These are phyloP conservation scores for Fragum fragum DNA, from an alignment of 2,888 invertebrate species.

Conservation along the genomic window DNA sequence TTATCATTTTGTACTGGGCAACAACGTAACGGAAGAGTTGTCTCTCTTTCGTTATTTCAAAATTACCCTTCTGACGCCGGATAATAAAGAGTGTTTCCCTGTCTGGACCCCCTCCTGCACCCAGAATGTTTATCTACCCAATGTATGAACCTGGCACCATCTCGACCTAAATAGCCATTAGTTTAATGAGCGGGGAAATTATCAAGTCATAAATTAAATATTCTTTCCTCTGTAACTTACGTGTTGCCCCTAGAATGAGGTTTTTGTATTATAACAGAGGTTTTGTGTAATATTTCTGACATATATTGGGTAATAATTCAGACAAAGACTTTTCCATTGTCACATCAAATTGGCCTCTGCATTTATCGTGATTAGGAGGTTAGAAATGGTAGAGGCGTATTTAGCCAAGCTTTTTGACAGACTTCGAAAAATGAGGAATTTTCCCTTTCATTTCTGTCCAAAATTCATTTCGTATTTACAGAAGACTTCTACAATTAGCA, in stretches of 20 bases:
- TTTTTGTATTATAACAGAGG: background rate
- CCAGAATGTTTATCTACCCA: slow-evolving; percentile 21
- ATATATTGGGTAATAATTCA: slow-evolving; percentile 16
- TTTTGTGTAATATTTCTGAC: slow-evolving; percentile 12
- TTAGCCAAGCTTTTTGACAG: too few species aligned
- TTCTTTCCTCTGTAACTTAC: slow-evolving; percentile 13
- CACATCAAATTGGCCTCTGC: slow-evolving; percentile 8
- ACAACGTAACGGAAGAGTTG: too few species aligned
- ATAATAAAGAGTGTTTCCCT: background rate
- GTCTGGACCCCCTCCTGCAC: slow-evolving; percentile 8
- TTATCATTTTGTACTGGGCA: too few species aligned
- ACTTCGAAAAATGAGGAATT: too few species aligned
- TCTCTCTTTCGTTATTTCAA: too few species aligned
- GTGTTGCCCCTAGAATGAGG: background rate
- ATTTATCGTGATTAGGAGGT: background rate
- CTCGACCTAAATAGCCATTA: slow-evolving; percentile 60
- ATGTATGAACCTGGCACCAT: slow-evolving; percentile 36
- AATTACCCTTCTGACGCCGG: too few species aligned
- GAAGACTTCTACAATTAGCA: too few species aligned
- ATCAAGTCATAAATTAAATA: slow-evolving; percentile 62
- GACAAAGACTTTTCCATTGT: background rate
- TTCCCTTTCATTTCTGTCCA: too few species aligned
- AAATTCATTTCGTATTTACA: too few species aligned
- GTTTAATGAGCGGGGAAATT: slow-evolving; percentile 57
- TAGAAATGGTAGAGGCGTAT: too few species aligned